A percentile compares a stretch with the other conserved stretches of the same genome.
These are phyloP conservation scores for Lasaia peninsularis DNA, from an alignment of 1,140 invertebrate genomes.

Conservation along the genomic window DNA sequence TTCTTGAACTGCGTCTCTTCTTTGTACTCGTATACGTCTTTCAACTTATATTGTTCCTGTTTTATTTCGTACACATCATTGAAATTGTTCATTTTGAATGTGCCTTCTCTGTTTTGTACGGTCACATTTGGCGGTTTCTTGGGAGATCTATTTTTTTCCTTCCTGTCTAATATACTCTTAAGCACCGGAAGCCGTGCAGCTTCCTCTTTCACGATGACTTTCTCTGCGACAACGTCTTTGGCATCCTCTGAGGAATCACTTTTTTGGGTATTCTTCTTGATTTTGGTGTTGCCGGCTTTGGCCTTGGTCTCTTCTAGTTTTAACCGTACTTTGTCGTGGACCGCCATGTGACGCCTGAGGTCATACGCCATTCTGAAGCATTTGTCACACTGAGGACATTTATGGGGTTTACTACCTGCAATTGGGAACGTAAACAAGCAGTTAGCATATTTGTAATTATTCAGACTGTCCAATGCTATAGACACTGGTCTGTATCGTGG, in stretches of 20 bases:
- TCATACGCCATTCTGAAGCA: constrained; percentile 92
- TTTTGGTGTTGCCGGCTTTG: constrained; percentile 22
- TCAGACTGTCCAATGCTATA: too few species aligned
- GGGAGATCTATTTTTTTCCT: constrained; percentile 26
- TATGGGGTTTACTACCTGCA: constrained; percentile 87
- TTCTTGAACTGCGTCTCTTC: constrained; percentile 18
- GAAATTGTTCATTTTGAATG: constrained; percentile 40
- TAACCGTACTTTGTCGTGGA: constrained; percentile 77
- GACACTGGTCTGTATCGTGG: too few species aligned
- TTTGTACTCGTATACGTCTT: constrained; percentile 33
- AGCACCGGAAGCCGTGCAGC: constrained; percentile 28
- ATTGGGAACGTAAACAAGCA: constrained; percentile 6
- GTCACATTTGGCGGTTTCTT: constrained; percentile 54
- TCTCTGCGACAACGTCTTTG: constrained; percentile 23
- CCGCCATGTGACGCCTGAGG: constrained; percentile 91
- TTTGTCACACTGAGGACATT: constrained; percentile 87
- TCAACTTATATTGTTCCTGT: constrained; percentile 38
- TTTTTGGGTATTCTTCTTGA: constrained; percentile 25
- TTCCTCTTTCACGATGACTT: constrained; percentile 26
- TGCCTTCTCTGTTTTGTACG: constrained; percentile 34
- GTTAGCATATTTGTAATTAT: background rate
- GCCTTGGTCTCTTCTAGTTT: constrained; percentile 26
- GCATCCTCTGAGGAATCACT: constrained; percentile 16
- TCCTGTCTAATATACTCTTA: constrained; percentile 40
- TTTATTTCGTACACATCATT: constrained; percentile 40